These are phyloP conservation scores for Cyprinodon brontotheroides DNA, from an alignment of 2,113 vertebrate species.

Conservation along the genomic window DNA sequence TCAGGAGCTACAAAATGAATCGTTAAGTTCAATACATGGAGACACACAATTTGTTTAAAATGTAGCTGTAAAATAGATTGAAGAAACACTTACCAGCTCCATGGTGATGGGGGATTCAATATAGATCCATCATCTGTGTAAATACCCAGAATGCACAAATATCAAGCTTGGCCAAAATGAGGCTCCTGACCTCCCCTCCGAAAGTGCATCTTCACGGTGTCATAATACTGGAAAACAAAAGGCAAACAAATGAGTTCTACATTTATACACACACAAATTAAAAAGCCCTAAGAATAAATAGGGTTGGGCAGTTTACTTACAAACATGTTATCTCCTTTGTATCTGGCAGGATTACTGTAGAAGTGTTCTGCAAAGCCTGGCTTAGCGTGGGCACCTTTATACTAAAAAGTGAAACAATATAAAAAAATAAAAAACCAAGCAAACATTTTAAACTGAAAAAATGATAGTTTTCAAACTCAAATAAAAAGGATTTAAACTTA, in stretches of 20 bases:
- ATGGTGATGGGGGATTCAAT: conserved; percentile 99
- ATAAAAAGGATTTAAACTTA: background rate
- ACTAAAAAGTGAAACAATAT: conserved; percentile 77
- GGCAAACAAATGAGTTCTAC: background rate
- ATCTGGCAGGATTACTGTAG: conserved; percentile 98
- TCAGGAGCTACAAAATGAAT: conserved; percentile 86
- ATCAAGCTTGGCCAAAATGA: conserved; percentile 99
- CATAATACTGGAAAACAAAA: conserved; percentile 87
- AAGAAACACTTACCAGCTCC: conserved; percentile 88
- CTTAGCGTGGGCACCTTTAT: conserved; percentile 99
- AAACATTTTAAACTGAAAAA: background rate
- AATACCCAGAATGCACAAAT: conserved; percentile 98
- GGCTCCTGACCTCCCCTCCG: conserved; percentile 97
- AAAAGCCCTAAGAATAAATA: background rate
- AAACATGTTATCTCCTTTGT: conserved; percentile 93
- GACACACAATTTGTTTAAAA: background rate
- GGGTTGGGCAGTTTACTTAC: conserved; percentile 61
- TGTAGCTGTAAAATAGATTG: background rate
- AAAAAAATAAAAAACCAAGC: background rate
- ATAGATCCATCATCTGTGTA: conserved; percentile 99
- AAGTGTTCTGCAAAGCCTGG: conserved; percentile 99
- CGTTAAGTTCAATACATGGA: conserved; percentile 7
- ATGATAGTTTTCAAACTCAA: background rate
- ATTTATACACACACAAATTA: background rate
- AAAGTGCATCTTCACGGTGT: conserved; percentile 99